Evolutionary conservation across 2,888 invertebrate species (phyloP), one percentile per base, ranked within the genome.

Genomic region (Piscicola geometra): DNA sequence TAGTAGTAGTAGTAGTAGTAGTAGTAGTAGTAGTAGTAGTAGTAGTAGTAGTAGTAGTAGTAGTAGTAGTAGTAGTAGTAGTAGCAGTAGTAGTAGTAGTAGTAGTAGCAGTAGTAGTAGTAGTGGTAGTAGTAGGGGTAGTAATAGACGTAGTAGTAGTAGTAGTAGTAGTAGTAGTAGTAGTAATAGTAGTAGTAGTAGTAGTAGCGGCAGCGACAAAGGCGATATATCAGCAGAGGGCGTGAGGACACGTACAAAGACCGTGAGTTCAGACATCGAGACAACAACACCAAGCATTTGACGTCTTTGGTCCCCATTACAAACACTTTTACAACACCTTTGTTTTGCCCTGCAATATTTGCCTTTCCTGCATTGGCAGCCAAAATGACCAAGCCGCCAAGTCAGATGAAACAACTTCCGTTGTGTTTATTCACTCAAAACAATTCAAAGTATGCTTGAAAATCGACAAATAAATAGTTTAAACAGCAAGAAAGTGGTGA

Each of bases 1-100:
- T 64, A 64, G 64, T 64, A 30, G 64, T 70, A 25, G 36, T 64
- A 30, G 64, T 64, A 64, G 64, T 64, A 64, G 64, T 64, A 64
- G 64, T 64, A 64, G 64, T 64, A 64, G 28, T 28, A 28, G 64
- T 64, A 64, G 64, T 64, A 64, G 64, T 64, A 64, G 64, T 64
- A 64, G 64, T 64, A 64, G 64, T 64, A 64, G 64, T 64, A 64
- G 64, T 64, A 41, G 41, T 41, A 41, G 41, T 41, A 41, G 15
- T 41, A 41, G 41, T 41, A 41, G 41, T 41, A 41, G 5, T 41
- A 41, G 41, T 41, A 41, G 41, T 41, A 41, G 41, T 41, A 41
- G 41, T 41, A 41, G 41, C 41, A 64, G 64, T 64, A 64, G 64
- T 64, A 64, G 21, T 64, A 64, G 64, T 64, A 64, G 64, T 64